A percentile compares a stretch with the other conserved stretches of the same genome.
These are phyloP conservation scores for Balaeniceps rex DNA, from an alignment of 2,113 vertebrate genomes.

Conservation along the genomic window DNA sequence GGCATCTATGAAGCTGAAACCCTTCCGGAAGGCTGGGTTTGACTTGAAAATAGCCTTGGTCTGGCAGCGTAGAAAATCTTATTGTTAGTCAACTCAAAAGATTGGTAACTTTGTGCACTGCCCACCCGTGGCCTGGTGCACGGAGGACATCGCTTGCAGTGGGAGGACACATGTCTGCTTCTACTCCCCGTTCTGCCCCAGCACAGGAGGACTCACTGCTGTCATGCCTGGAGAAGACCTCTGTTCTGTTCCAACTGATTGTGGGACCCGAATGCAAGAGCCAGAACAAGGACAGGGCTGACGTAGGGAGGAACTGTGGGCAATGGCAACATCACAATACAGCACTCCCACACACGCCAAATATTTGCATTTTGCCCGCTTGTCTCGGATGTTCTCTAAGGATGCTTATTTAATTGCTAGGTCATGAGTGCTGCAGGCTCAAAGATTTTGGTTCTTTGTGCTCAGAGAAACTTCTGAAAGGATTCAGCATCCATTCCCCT, in stretches of 20 bases:
- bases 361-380: conserved; percentile 8
- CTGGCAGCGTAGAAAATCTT: neutral
- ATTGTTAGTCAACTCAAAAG: neutral
- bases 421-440: neutral
- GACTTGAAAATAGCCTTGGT: neutral
- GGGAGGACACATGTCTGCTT: neutral
- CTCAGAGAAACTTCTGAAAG: conserved; percentile 43
- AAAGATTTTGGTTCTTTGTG: conserved; percentile 13
- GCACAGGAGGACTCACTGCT: neutral
- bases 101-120: neutral
- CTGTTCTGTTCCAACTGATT: neutral
- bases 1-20: neutral
- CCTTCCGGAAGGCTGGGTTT: neutral
- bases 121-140: neutral
- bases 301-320: neutral
- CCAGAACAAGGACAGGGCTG: neutral
- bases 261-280: neutral
- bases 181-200: neutral
- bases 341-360: neutral
- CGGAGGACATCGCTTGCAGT: neutral
- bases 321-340: neutral
- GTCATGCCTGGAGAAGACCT: neutral
- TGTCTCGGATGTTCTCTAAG: neutral
- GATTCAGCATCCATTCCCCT: conserved; percentile 13
- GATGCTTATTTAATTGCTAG: conserved; percentile 45